Base-by-base conservation (phyloP, 2,797 vertebrate genomes). In the Tauraco hartlaubi region DNA sequence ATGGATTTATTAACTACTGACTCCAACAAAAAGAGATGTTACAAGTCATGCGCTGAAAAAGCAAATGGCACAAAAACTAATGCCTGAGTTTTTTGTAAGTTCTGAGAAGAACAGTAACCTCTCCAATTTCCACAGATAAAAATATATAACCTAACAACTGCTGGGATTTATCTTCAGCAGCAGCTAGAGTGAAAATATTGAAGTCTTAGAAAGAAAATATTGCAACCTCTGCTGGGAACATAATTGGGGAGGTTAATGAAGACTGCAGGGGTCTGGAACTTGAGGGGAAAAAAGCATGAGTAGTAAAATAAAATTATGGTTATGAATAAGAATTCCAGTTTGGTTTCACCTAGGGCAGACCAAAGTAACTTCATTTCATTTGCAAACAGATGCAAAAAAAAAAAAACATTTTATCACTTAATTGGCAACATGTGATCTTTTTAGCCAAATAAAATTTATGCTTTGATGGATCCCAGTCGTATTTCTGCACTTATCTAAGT, bases 201-300 rank as follows among this genome's bases (percentile, higher is more conserved):
- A 94, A 64, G n/a, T 26, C 26, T 72, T 61, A 44, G n/a, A 85
- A 88, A 58, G 28, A 63, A 94, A 78, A 63, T 33, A 12, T 76
- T 91, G 35, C 83, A 95, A n/a, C 43, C 29, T 96, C 93, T 92
- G 12, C 18, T 94, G 55, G 52, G 62, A 90, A 87, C 29, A 81
- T 81, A 83, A 96, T 82, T 26, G 33, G 7, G 46, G 37, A 90
- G 25, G 37, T 96, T 97, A 95, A 91, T 90, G 75, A 96, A 94
- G 62, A 74, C 67, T 75, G 19, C 69, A 79, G 33, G n/a, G 17
- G 46, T 61, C 52, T 92, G 31, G 28, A 92, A 43, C 67, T 54
- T 68, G 28, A 94, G 83, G 88, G 59, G 16, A 77, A 51, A 79
- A 92, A 96, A 90, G 37, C 12, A 49, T 12, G 56, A 41, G 12